Percentiles rank a stretch among this genome's conserved stretches.
These are phyloP conservation scores for Lordiphosa stackelbergi DNA, from an alignment of 1,140 invertebrate genomes.

Conservation along the genomic window DNA sequence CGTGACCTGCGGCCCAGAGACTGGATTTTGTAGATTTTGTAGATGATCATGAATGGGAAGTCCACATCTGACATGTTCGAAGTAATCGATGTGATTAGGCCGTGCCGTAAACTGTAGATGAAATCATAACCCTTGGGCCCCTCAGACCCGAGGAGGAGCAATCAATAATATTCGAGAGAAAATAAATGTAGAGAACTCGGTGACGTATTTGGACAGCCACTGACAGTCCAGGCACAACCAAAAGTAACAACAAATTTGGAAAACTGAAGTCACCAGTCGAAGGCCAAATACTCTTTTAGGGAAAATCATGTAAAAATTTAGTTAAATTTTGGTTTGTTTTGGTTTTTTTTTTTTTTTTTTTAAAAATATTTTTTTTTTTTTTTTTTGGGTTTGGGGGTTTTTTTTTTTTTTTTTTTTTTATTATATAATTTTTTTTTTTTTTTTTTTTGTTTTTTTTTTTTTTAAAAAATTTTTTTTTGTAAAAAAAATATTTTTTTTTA, in stretches of 20 bases:
- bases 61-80: constrained; percentile 45
- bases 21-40: constrained; percentile 50
- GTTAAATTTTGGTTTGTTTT: no score
- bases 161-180: constrained; percentile 60
- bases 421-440: no score
- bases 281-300: constrained; percentile 23
- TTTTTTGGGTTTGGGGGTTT: no score
- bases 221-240: constrained; percentile 55
- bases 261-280: not conserved
- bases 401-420: no score
- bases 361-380: no score
- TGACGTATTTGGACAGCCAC: constrained; percentile 72
- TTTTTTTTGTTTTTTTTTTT: no score
- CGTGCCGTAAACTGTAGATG: constrained; percentile 40
- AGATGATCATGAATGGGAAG: constrained; percentile 51
- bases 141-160: constrained; percentile 31
- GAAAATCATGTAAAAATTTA: no score
- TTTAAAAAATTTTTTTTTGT: no score
- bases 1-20: constrained; percentile 57
- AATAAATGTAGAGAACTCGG: constrained; percentile 32
- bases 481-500: no score
- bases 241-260: constrained; percentile 34
- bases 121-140: constrained; percentile 45
- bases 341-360: no score
- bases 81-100: constrained; percentile 72